Evolutionary conservation across 2,888 invertebrate genomes (phyloP), one percentile per base, ranked within the genome.

Genomic region (Dorcus parallelipipedus): DNA sequence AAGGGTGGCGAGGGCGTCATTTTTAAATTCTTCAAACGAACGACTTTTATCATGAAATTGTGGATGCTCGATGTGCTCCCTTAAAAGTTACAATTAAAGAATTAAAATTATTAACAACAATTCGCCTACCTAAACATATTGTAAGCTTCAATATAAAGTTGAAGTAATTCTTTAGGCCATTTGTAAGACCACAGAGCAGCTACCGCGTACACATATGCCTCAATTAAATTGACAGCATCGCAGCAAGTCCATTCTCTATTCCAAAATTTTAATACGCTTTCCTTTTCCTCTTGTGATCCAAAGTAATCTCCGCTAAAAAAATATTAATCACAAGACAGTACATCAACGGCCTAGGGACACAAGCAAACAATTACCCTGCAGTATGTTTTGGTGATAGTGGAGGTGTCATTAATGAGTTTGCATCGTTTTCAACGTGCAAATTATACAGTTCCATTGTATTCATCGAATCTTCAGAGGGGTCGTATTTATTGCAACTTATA

Each of bases 191-290:
- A 89, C 66, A 87, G 83, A 5, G 76, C 77, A 7, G 84, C 79
- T 52, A 90, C 74, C 64, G 81, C 79, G 67, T 78, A 77, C 0
- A 88, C 80, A 70, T 81, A 86, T 53, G 84, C 84, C 61, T 84
- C 83, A 7, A 89, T 74, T 65, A 88, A 80, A 51, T 83, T 81
- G 64, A 85, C 82, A 2, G 84, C 83, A 70, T 86, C 85, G 65
- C 78, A 79, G 67, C 79, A 80, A 66, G 84, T 82, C 62, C 84
- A 81, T 66, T 84, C 83, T 68, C 83, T 80, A 54, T 78, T 80
- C 67, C 90, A 83, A 67, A 89, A 88, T 50, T 78, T 76, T 61
- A 83, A 80, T 0, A 90, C 86, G 74, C 90, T 88, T 49, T 77
- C 77, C 62, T 78, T 80, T 80, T 91, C 91, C 52, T 74, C 72